phyloP scores from a whole-genome alignment of 2,113 vertebrate genomes.

The Bagarius yarrelli region DNA sequence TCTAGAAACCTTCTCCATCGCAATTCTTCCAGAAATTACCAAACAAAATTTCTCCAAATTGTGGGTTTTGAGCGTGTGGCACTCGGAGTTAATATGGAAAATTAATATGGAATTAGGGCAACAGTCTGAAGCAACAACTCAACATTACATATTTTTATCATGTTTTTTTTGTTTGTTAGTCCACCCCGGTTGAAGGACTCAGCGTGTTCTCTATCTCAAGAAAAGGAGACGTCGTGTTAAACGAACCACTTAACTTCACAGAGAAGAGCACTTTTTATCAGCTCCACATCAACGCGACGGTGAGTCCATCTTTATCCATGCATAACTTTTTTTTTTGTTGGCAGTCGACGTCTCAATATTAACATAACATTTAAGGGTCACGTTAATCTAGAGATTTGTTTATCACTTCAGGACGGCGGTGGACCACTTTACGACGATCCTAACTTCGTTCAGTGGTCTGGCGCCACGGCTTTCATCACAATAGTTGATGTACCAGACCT shows the following conservation, averaged over 20 bases:
- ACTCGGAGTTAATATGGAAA: too few species aligned
- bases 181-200: conserved; percentile 57
- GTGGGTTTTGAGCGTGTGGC: too few species aligned
- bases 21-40: too few species aligned
- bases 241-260: conserved; percentile 68
- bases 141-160: neutral
- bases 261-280: conserved; percentile 76
- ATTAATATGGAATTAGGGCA: neutral
- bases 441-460: neutral
- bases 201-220: conserved; percentile 65
- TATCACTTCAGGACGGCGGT: conserved; percentile 72
- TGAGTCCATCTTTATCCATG: conserved; percentile 58
- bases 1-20: too few species aligned
- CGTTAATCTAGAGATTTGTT: neutral
- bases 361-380: too few species aligned
- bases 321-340: neutral
- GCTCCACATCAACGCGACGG: conserved; percentile 66
- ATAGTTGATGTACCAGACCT: conserved; percentile 76
- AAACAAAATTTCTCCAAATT: too few species aligned
- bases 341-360: neutral
- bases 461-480: conserved; percentile 67
- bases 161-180: conserved; percentile 60
- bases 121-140: neutral
- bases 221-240: conserved; percentile 67
- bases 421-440: accelerated